Base-by-base conservation (phyloP, 2,888 invertebrate species). In the Leuctra nigra region DNA sequence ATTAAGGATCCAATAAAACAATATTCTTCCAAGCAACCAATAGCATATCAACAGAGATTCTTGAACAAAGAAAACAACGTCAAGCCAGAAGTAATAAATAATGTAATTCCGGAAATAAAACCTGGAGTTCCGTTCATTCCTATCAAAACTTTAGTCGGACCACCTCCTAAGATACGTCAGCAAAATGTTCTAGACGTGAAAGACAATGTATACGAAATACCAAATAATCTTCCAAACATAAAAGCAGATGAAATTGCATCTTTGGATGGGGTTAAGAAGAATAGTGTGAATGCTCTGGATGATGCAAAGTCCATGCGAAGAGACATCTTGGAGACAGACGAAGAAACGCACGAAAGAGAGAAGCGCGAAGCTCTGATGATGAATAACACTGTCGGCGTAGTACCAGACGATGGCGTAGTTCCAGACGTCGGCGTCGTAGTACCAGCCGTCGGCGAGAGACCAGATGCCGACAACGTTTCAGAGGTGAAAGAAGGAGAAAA, bases 261-360 rank as follows among this genome's bases (percentile, higher is more conserved):
- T 25, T 25, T 14, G 14, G 44, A 24, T 3, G 47, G 54, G 38
- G 38, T 53, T 22, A 55, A 54, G 38, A 52, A 53, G 25, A 52
- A 56, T 22, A 25, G 52, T 11, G 33, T 56, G 25, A 52, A n/a
- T 25, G 22, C 46, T 4, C 36, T 59, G 3, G 54, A 56, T 48
- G 62, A 61, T 18, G 53, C 59, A 4, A 59, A 62, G 7, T 56
- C 61, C 46, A 36, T 61, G 20, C 50, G 63, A 33, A 44, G 64
- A 50, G 64, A 65, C 18, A 64, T 64, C 20, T 52, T 64, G 1
- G 58, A 52, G 46, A 53, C 55, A 20, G 56, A 61, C 9, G 56
- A 56, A n/a, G 44, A 52, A 39, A 20, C 6, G 2, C 46, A 46
- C 22, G 46, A 54, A 18, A 44, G 54, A 1, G 54, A 54, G 29